Conservation (phyloP, 1,140 invertebrate species). For the Gonioctena quinquepunctata region DNA sequence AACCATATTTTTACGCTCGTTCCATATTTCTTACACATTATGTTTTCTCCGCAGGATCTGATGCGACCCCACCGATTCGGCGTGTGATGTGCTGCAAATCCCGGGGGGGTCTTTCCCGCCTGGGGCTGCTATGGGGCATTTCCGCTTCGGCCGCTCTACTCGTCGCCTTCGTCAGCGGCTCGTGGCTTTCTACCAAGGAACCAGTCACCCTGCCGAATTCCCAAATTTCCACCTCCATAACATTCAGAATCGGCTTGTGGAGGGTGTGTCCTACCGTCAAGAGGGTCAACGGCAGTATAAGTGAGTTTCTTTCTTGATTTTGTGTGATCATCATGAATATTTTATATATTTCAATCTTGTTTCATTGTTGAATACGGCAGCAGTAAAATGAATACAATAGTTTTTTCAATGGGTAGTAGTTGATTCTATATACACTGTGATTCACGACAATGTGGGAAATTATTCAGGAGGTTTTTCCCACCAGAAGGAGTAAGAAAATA, state of each 20-base stretch:
- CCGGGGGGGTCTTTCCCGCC: slow-evolving; percentile 51
- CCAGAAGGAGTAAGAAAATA: no score
- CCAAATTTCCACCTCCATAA: slow-evolving; percentile 53
- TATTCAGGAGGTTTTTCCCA: no score
- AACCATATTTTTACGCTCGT: neutral
- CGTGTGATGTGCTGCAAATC: slow-evolving; percentile 51
- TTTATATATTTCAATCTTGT: no score
- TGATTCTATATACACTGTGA: no score
- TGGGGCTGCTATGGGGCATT: slow-evolving; percentile 56
- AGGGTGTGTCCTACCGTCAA: slow-evolving; percentile 58
- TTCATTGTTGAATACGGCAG: no score
- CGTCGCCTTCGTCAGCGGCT: slow-evolving; percentile 58
- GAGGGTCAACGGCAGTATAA: slow-evolving; percentile 50
- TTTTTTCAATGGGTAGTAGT: no score
- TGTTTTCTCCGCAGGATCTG: neutral
- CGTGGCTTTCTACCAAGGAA: slow-evolving; percentile 60
- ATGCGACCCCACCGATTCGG: neutral
- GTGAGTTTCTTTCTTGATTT: slow-evolving; percentile 43
- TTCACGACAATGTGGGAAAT: no score
- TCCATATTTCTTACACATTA: no score
- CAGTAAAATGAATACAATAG: no score
- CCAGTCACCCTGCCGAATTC: slow-evolving; percentile 56
- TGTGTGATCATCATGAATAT: no score
- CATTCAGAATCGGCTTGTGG: slow-evolving; percentile 59
- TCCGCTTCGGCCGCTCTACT: slow-evolving; percentile 55